Percentiles rank a stretch among this genome's conserved stretches.
These are phyloP conservation scores for Dinoponera quadriceps DNA, from an alignment of 1,140 invertebrate genomes.

Conservation along the genomic window DNA sequence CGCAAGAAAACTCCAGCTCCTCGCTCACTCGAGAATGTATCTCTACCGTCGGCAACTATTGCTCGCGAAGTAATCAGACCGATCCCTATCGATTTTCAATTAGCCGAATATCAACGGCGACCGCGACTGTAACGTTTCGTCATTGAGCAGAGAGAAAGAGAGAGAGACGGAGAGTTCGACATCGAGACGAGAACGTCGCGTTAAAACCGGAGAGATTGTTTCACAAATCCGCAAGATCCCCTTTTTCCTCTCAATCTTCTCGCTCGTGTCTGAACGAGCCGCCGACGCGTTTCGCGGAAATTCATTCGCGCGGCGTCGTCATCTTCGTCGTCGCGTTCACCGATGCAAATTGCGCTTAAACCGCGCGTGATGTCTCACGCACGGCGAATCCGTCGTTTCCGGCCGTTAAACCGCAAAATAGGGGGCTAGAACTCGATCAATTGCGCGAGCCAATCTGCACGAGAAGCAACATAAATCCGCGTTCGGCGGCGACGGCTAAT, in stretches of 20 bases:
- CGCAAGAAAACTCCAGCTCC: conserved; percentile 7
- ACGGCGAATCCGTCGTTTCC: background rate
- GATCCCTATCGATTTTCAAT: conserved; percentile 27
- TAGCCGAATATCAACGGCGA: conserved; percentile 13
- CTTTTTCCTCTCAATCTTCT: background rate
- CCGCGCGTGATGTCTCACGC: background rate
- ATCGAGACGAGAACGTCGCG: background rate
- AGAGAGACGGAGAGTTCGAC: background rate
- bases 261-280: no score
- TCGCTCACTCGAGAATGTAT: background rate
- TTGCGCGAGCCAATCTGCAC: background rate
- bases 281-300: background rate
- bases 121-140: background rate
- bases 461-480: background rate
- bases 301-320: background rate
- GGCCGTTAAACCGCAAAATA: background rate
- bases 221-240: background rate
- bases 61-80: conserved; percentile 28
- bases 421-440: background rate
- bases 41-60: conserved; percentile 1
- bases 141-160: background rate
- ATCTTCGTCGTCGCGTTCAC: background rate
- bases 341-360: background rate
- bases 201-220: conserved; percentile 2
- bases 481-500: background rate